Evolutionary conservation across 92 coral and sea anemone species (phyloP).

Genomic region (Zoanthus sociatus): DNA sequence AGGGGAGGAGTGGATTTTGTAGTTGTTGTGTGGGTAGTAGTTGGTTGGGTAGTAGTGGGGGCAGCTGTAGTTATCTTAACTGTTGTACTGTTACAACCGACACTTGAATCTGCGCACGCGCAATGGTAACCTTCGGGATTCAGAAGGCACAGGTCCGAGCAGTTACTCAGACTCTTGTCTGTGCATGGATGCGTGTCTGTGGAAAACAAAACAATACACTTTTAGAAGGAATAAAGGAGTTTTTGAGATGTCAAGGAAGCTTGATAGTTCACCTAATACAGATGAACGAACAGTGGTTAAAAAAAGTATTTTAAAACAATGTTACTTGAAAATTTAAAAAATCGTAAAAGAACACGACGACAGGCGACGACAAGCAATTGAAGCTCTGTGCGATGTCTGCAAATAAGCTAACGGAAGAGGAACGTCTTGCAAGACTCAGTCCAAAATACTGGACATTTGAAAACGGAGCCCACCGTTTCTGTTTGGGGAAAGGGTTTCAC

Average conservation of each 20-base stretch:
- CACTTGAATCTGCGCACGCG: constrained; percentile 38
- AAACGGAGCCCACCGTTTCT: no score
- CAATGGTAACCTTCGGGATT: constrained; percentile 45
- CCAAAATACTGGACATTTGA: no score
- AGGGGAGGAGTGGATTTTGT: background rate
- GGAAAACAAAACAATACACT: background rate
- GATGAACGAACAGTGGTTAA: background rate
- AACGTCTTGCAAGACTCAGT: no score
- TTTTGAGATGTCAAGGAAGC: background rate
- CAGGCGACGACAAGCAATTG: no score
- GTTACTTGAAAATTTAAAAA: background rate
- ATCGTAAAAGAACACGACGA: background rate
- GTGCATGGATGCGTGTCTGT: constrained; percentile 44
- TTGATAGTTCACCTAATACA: background rate
- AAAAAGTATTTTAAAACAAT: no score
- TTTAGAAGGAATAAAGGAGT: background rate
- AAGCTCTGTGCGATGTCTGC: no score
- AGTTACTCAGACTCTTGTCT: constrained; percentile 24
- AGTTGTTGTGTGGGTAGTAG: constrained; percentile 4
- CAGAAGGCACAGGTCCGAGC: constrained; percentile 41
- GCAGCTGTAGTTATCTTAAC: constrained; percentile 9
- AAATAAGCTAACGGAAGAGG: no score
- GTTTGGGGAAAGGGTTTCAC: no score
- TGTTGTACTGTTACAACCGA: constrained; percentile 26
- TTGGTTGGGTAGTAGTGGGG: background rate